Evolutionary conservation across 1,140 invertebrate species (phyloP).

Genomic region (Drosophila bifasciata): DNA sequence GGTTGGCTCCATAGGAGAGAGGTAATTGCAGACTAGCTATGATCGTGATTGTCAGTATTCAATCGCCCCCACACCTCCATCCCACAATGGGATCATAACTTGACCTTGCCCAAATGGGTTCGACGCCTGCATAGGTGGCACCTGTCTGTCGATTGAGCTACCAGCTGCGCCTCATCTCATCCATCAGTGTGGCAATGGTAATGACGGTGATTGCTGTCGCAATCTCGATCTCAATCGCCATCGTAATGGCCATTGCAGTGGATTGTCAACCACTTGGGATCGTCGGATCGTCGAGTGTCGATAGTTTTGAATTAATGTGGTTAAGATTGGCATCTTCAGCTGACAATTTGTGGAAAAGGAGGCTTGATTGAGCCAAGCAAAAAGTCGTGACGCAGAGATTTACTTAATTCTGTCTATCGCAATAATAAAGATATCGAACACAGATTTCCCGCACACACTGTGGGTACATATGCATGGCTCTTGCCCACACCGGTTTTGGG

Average conservation of each 20-base stretch:
- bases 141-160: constrained; percentile 19
- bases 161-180: constrained; percentile 31
- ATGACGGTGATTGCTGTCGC: constrained; percentile 28
- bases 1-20: too few relatives aligned
- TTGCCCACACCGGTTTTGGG: constrained; percentile 53
- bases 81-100: constrained; percentile 31
- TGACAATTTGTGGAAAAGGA: constrained; percentile 1
- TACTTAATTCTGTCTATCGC: constrained; percentile 35
- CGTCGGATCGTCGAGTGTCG: constrained; percentile 45
- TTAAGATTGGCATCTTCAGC: constrained; percentile 34
- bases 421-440: constrained; percentile 61
- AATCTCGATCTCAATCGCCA: constrained; percentile 50
- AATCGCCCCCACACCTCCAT: constrained; percentile 23
- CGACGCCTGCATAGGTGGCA: constrained; percentile 15
- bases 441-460: constrained; percentile 9
- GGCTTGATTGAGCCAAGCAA: constrained; percentile 5
- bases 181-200: constrained; percentile 77
- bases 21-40: too few relatives aligned
- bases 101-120: constrained; percentile 45
- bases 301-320: constrained; percentile 68
- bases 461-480: constrained; percentile 51
- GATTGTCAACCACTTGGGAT: constrained; percentile 53
- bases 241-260: constrained; percentile 43
- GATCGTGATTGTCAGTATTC: background rate
- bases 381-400: constrained; percentile 40